These are phyloP conservation scores for Adelosebastes latens DNA, from an alignment of 2,797 vertebrate genomes.

Conservation along the genomic window DNA sequence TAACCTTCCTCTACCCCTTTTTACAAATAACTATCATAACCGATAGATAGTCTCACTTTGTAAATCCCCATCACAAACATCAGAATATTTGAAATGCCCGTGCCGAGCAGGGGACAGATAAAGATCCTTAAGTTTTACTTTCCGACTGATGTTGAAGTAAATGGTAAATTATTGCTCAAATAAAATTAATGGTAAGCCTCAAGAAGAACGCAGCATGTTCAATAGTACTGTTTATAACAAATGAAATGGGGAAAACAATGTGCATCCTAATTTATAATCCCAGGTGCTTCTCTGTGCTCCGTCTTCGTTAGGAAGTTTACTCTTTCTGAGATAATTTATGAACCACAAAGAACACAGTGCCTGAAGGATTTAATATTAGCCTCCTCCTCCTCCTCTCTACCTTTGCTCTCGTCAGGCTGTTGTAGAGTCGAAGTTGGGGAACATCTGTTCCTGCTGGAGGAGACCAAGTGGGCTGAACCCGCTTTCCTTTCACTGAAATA, in stretches of 20 bases:
- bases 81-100: background rate
- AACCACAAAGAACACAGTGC: background rate
- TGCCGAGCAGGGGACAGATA: background rate
- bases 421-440: conserved; percentile 90
- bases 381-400: conserved; percentile 61
- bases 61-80: background rate
- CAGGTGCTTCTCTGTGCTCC: background rate
- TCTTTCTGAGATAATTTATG: background rate
- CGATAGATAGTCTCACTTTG: background rate
- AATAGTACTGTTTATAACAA: background rate
- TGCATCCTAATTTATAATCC: background rate
- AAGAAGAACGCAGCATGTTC: background rate
- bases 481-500: conserved; percentile 85
- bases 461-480: conserved; percentile 89
- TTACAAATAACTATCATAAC: background rate
- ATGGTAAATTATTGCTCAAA: no score
- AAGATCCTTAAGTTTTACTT: background rate
- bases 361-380: background rate
- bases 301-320: background rate
- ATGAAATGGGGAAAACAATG: background rate
- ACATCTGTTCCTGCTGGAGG: conserved; percentile 85
- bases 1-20: background rate
- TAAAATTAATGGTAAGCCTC: no score
- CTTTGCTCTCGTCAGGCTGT: conserved; percentile 96
- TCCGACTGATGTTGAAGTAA: no score